Evolutionary conservation across 2,797 vertebrate species (phyloP).

Genomic region (Silurus lanzhouensis): DNA sequence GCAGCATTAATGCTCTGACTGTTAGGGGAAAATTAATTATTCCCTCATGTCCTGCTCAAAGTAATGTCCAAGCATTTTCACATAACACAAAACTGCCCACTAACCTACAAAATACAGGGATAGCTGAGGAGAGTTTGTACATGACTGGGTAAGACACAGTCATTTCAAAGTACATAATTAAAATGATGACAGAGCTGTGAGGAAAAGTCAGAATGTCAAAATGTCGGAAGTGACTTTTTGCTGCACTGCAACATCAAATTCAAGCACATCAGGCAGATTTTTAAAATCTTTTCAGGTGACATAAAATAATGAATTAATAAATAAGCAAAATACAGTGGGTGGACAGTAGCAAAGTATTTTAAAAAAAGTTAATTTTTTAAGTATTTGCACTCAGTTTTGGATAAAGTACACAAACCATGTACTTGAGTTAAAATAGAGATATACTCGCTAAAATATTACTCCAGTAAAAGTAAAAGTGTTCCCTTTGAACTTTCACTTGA

Average conservation of each 20-base stretch:
- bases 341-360: too few species aligned
- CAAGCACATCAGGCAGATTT: neutral
- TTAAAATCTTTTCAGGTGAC: too few species aligned
- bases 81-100: conserved; percentile 69
- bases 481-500: too few species aligned
- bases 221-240: neutral
- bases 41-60: conserved; percentile 1
- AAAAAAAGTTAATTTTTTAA: too few species aligned
- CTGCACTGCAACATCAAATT: neutral
- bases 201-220: neutral
- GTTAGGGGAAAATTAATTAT: conserved; percentile 25
- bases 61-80: conserved; percentile 56
- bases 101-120: conserved; percentile 60
- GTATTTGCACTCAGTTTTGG: too few species aligned
- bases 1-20: conserved; percentile 22
- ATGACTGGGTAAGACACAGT: conserved; percentile 45
- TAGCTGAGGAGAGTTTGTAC: conserved; percentile 68
- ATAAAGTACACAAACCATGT: too few species aligned
- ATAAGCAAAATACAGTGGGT: too few species aligned
- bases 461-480: too few species aligned
- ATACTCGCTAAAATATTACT: too few species aligned
- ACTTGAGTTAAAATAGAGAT: too few species aligned
- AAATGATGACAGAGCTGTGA: conserved; percentile 20
- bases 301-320: too few species aligned
- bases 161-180: conserved; percentile 33